Evolutionary conservation across 2,888 invertebrate species (phyloP).

Genomic region (Drosophila sordidula): DNA sequence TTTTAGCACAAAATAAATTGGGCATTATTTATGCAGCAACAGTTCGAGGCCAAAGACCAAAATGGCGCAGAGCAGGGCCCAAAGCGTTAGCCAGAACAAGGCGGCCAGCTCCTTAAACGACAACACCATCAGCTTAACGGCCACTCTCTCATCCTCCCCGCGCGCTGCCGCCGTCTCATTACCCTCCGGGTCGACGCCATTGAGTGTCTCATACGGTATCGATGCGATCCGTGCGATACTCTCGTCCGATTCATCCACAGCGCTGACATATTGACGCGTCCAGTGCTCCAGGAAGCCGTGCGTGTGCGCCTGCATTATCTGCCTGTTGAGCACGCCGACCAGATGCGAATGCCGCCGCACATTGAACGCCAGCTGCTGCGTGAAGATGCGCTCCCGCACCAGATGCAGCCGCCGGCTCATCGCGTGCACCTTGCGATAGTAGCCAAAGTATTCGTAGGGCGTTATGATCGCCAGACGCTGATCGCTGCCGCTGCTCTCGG

Average conservation of each 20-base stretch:
- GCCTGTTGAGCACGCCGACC: conserved; percentile 57
- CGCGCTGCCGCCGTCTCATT: background rate
- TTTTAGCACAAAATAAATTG: conserved; percentile 50
- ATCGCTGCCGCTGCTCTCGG: conserved; percentile 41
- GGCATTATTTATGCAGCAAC: conserved; percentile 46
- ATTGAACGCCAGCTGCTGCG: conserved; percentile 74
- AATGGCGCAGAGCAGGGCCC: conserved; percentile 55
- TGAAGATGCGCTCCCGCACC: conserved; percentile 72
- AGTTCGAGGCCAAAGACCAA: conserved; percentile 58
- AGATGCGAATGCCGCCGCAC: conserved; percentile 71
- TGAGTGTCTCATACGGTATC: conserved; percentile 35
- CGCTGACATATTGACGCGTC: conserved; percentile 62
- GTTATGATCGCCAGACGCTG: conserved; percentile 67
- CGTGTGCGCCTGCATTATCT: conserved; percentile 59
- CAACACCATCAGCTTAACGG: conserved; percentile 41
- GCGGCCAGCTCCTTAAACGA: conserved; percentile 69
- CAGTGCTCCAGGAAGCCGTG: conserved; percentile 71
- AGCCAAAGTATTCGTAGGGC: conserved; percentile 78
- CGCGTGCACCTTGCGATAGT: conserved; percentile 63
- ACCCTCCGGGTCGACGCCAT: conserved; percentile 41
- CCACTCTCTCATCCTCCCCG: conserved; percentile 8
- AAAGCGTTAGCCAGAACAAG: conserved; percentile 67
- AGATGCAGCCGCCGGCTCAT: conserved; percentile 66
- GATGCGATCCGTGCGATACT: conserved; percentile 46
- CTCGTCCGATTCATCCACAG: conserved; percentile 63